These are phyloP conservation scores for Gymnoscopelus microlampas DNA, from an alignment of 2,797 vertebrate species.

Conservation along the genomic window DNA sequence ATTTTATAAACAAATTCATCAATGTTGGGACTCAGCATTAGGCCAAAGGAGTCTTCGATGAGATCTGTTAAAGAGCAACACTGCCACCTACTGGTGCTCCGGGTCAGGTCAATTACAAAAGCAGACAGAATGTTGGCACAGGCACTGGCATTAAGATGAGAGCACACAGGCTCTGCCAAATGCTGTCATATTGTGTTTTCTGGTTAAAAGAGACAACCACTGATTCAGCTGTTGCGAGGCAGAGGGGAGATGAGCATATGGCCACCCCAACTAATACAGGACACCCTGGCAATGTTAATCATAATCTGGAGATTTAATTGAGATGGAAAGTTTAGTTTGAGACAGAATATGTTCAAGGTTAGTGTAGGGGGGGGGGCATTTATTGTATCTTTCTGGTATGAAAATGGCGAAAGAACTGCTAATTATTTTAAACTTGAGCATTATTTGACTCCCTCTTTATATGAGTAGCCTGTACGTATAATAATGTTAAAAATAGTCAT, in stretches of 20 bases:
- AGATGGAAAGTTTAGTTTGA: conserved; percentile 68
- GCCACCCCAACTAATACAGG: conserved; percentile 57
- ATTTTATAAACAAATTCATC: conserved; percentile 81
- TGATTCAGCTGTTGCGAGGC: conserved; percentile 73
- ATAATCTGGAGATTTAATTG: conserved; percentile 70
- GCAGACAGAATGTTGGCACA: conserved; percentile 51
- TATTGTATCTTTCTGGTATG: conserved; percentile 47
- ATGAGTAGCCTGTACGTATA: too few relatives aligned
- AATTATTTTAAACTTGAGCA: background rate
- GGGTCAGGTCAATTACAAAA: conserved; percentile 22
- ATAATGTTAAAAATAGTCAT: too few relatives aligned
- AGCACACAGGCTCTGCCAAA: conserved; percentile 64
- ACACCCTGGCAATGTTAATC: conserved; percentile 67
- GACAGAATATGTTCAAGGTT: conserved; percentile 63
- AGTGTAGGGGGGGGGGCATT: conserved; percentile 52
- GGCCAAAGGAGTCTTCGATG: background rate
- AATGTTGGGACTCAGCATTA: conserved; percentile 51
- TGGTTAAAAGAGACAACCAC: conserved; percentile 72
- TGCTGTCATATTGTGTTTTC: conserved; percentile 75
- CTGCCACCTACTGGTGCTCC: conserved; percentile 80
- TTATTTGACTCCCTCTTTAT: too few relatives aligned
- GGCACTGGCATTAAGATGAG: conserved; percentile 56
- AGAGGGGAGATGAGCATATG: conserved; percentile 73
- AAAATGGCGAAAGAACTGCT: conserved; percentile 41
- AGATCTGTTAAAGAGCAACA: conserved; percentile 74